Percentiles rank a stretch among this genome's conserved stretches.
These are phyloP conservation scores for Orbicella faveolata DNA, from an alignment of 64 coral and sea anemone genomes.

Conservation along the genomic window DNA sequence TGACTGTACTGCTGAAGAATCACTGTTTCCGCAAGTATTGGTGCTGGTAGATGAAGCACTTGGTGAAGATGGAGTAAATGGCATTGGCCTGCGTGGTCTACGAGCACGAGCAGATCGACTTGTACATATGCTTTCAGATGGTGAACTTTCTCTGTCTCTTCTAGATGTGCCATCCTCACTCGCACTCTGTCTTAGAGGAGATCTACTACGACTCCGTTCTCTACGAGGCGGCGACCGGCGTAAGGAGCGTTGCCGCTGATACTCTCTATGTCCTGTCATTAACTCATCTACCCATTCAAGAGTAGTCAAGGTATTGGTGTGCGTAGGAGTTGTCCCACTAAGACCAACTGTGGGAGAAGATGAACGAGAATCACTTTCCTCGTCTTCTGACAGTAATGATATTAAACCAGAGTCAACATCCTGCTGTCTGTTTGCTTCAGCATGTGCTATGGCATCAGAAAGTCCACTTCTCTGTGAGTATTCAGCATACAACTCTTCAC, in stretches of 20 bases:
- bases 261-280: background rate
- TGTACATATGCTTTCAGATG: background rate
- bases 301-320: no score
- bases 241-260: background rate
- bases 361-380: background rate
- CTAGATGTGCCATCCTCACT: no score
- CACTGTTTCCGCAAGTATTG: background rate
- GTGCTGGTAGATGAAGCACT: background rate
- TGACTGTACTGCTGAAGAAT: background rate
- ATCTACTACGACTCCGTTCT: background rate
- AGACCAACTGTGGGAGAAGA: no score
- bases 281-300: no score
- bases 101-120: background rate
- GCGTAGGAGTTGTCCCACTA: no score
- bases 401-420: conserved; percentile 2
- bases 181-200: background rate
- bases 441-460: background rate
- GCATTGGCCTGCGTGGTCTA: background rate
- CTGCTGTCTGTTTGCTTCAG: background rate
- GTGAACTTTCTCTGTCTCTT: conserved; percentile 5
- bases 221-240: background rate
- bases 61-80: background rate
- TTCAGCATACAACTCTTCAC: no score
- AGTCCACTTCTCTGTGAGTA: background rate
- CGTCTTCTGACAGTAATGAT: conserved; percentile 15